phyloP scores from a whole-genome alignment of 1,140 invertebrate genomes.

The Heliothis virescens region DNA sequence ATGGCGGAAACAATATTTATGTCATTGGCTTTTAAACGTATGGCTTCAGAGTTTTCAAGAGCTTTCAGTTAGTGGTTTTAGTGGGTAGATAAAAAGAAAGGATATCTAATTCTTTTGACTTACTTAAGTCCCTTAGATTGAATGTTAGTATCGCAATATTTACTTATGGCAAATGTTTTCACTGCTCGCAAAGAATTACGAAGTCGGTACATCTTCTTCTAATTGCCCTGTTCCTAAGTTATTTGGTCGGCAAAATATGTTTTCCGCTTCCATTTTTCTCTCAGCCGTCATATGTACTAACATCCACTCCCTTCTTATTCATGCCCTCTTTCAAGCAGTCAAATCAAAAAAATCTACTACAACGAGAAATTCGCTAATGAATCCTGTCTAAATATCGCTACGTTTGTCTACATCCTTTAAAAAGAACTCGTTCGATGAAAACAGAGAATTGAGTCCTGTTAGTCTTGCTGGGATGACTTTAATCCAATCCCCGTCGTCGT shows the following conservation, averaged over 20 bases:
- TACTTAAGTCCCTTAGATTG: too few species aligned
- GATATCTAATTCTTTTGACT: too few species aligned
- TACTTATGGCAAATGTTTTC: neutral
- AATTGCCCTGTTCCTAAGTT: too few species aligned
- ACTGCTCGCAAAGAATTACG: too few species aligned
- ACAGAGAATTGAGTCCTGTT: neutral
- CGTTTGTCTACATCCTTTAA: neutral
- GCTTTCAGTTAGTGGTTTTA: neutral
- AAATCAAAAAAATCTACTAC: too few species aligned
- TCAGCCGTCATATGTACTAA: too few species aligned
- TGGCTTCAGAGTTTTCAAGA: neutral
- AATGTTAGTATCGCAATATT: neutral
- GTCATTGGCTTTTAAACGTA: neutral
- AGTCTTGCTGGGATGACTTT: neutral
- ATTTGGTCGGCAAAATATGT: too few species aligned
- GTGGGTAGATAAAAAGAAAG: too few species aligned
- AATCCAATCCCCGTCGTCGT: neutral
- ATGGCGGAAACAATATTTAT: slow-evolving; percentile 38
- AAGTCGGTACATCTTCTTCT: too few species aligned
- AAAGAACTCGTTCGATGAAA: neutral
- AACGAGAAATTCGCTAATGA: neutral
- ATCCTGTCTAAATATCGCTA: neutral
- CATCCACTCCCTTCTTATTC: too few species aligned
- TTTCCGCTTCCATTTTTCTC: too few species aligned
- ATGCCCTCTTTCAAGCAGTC: too few species aligned